Evolutionary conservation across 2,888 invertebrate genomes (phyloP).

Genomic region (Parthenolecanium corni): DNA sequence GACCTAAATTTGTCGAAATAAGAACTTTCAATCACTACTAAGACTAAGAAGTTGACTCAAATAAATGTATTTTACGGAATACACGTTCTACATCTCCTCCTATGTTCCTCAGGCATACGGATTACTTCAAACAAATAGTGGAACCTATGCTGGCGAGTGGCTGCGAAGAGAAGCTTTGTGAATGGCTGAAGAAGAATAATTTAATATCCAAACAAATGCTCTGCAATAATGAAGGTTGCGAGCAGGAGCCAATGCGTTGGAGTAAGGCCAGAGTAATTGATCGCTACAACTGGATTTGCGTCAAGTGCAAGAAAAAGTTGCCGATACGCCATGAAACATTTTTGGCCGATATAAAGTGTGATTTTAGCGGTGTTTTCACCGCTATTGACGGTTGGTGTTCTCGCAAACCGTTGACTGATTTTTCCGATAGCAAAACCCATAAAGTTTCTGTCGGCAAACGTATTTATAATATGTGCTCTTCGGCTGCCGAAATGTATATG

Average conservation of each 20-base stretch:
- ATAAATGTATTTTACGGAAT: too few species aligned
- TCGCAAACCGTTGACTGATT: conserved; percentile 17
- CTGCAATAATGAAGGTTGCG: conserved; percentile 40
- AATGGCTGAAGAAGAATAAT: conserved; percentile 44
- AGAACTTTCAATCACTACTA: too few species aligned
- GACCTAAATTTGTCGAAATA: too few species aligned
- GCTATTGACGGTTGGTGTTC: conserved; percentile 31
- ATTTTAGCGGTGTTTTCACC: conserved; percentile 37
- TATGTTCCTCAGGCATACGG: conserved; percentile 39
- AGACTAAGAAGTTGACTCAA: too few species aligned
- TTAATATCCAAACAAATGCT: conserved; percentile 40
- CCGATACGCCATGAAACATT: conserved; percentile 46
- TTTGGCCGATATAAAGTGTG: conserved; percentile 51
- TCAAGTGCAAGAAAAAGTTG: conserved; percentile 40
- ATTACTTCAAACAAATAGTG: conserved; percentile 42
- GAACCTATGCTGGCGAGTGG: conserved; percentile 43
- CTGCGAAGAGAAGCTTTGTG: conserved; percentile 44
- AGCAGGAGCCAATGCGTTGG: conserved; percentile 40
- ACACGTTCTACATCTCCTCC: too few species aligned
- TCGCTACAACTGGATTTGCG: conserved; percentile 45
- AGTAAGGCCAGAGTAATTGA: conserved; percentile 43
- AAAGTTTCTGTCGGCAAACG: conserved; percentile 42
- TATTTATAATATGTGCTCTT: conserved; percentile 48
- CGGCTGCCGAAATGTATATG: conserved; percentile 42
- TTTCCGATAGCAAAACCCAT: conserved; percentile 28